These are phyloP conservation scores for Drosophila borborema DNA, from an alignment of 2,888 invertebrate genomes.

Conservation along the genomic window DNA sequence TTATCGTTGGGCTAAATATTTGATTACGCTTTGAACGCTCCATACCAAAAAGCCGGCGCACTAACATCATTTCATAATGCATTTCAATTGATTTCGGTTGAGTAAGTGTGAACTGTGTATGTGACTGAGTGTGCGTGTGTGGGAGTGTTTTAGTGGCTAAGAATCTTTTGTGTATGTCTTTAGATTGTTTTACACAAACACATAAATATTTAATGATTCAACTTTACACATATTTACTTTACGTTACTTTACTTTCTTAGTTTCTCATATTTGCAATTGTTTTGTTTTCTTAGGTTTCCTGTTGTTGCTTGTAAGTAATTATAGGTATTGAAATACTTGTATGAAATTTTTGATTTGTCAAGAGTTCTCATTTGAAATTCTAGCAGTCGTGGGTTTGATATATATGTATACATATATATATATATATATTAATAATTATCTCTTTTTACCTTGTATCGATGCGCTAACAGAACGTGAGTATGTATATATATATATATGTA, in stretches of 20 bases:
- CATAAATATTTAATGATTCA: constrained; percentile 53
- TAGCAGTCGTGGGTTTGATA: constrained; percentile 79
- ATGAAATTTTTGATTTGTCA: constrained; percentile 82
- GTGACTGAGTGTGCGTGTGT: constrained; percentile 1
- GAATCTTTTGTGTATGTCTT: constrained; percentile 19
- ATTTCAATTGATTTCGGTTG: constrained; percentile 43
- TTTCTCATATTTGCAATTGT: constrained; percentile 24
- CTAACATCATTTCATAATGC: constrained; percentile 42
- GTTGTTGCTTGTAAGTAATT: constrained; percentile 36
- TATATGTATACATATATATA: constrained; percentile 29
- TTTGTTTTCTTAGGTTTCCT: constrained; percentile 37
- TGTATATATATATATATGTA: constrained; percentile 36
- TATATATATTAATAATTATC: constrained; percentile 49
- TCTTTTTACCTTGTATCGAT: constrained; percentile 74
- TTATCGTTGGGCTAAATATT: constrained; percentile 84
- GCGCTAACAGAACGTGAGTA: constrained; percentile 76
- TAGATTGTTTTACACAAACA: constrained; percentile 43
- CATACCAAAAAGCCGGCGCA: constrained; percentile 48
- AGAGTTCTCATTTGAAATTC: constrained; percentile 81
- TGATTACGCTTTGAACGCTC: constrained; percentile 76
- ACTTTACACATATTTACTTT: constrained; percentile 47
- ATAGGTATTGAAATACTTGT: constrained; percentile 72
- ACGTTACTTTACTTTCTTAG: constrained; percentile 11
- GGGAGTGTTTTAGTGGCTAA: constrained; percentile 15
- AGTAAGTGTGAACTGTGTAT: constrained; percentile 27